phyloP scores from a whole-genome alignment of 1,140 invertebrate genomes.

The Drosophila jambulina region DNA sequence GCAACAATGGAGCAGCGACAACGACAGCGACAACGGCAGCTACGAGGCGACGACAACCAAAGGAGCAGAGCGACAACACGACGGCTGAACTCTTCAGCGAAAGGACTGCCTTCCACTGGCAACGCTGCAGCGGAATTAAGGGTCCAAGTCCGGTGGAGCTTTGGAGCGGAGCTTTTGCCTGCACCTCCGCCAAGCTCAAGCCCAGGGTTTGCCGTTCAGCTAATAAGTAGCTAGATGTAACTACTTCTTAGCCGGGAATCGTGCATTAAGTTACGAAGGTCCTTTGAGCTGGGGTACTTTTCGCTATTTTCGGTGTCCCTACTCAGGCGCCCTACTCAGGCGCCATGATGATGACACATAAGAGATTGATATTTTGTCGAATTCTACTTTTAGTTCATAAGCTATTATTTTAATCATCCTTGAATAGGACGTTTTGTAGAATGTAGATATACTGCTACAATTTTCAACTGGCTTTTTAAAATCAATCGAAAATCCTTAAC shows the following conservation, averaged over 20 bases:
- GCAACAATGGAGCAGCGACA: conserved; percentile 44
- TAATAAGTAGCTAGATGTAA: not conserved
- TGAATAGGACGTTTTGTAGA: not conserved
- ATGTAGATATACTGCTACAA: no score
- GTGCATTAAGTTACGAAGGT: no score
- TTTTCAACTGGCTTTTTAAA: not conserved
- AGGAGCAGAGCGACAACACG: conserved; percentile 53
- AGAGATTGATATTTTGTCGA: not conserved
- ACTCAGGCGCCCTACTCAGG: not conserved
- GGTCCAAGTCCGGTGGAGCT: conserved; percentile 39
- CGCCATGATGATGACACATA: not conserved
- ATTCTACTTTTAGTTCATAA: not conserved
- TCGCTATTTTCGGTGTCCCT: not conserved
- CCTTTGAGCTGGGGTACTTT: not conserved
- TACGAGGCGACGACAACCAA: conserved; percentile 42
- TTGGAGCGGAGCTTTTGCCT: conserved; percentile 54
- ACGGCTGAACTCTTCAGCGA: conserved; percentile 81
- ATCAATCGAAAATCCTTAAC: not conserved
- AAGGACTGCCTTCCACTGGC: conserved; percentile 79
- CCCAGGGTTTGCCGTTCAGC: conserved; percentile 17
- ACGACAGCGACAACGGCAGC: conserved; percentile 42
- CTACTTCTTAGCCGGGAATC: not conserved
- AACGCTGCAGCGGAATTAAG: conserved; percentile 67
- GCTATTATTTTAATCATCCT: no score
- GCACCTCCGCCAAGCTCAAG: conserved; percentile 21